Evolutionary conservation across 2,113 vertebrate genomes (phyloP).

Genomic region (Scytalopus superciliaris): DNA sequence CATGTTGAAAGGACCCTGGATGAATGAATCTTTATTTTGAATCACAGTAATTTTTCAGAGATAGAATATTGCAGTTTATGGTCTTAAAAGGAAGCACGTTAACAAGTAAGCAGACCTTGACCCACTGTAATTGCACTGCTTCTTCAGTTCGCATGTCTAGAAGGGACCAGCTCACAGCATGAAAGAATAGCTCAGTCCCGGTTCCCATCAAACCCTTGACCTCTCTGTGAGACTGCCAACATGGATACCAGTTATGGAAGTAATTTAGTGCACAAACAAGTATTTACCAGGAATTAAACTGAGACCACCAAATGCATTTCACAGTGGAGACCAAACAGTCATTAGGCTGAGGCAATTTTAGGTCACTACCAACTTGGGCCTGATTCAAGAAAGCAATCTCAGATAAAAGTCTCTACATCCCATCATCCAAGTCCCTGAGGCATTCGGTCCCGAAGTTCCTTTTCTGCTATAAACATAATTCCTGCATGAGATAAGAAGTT

Average conservation of each 20-base stretch:
- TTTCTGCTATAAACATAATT: constrained; percentile 54
- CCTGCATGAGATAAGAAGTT: constrained; percentile 46
- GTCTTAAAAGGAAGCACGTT: not conserved
- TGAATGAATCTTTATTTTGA: not conserved
- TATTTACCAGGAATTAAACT: constrained; percentile 54
- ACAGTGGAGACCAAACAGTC: constrained; percentile 25
- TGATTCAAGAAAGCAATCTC: constrained; percentile 43
- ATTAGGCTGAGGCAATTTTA: constrained; percentile 52
- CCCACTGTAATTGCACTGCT: not conserved
- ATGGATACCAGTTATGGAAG: constrained; percentile 55
- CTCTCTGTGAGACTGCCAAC: constrained; percentile 33
- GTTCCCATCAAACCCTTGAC: constrained; percentile 59
- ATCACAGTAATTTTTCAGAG: not conserved
- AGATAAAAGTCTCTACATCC: constrained; percentile 44
- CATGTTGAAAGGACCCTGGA: not conserved
- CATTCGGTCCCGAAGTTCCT: constrained; percentile 39
- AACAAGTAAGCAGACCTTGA: not conserved
- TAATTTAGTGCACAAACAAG: constrained; percentile 42
- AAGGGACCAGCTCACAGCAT: not conserved
- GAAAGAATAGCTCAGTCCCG: constrained; percentile 25
- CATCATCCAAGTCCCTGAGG: constrained; percentile 35
- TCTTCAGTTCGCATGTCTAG: not conserved
- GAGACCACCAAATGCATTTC: constrained; percentile 55
- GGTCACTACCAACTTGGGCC: constrained; percentile 52
- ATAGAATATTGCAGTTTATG: not conserved